Percentiles rank a stretch among this genome's conserved stretches.
These are phyloP conservation scores for Leptopilina myrica DNA, from an alignment of 2,888 invertebrate genomes.

Conservation along the genomic window DNA sequence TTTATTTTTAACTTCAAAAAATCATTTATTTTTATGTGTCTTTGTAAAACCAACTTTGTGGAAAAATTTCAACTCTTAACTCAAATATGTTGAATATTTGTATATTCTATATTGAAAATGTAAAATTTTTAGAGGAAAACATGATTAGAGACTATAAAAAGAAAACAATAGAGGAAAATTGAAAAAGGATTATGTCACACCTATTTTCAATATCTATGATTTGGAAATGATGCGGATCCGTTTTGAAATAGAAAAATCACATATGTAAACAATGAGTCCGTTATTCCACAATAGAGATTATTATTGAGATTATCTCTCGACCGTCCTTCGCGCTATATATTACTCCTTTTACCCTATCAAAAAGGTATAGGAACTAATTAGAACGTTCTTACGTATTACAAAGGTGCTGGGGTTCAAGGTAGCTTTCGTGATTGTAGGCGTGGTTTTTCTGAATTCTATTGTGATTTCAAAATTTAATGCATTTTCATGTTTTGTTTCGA, in stretches of 20 bases:
- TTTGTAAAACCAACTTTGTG: too few species aligned
- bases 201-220: background rate
- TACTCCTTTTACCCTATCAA: slow-evolving; percentile 27
- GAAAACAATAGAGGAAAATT: too few species aligned
- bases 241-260: slow-evolving; percentile 6
- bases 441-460: slow-evolving; percentile 18
- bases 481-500: background rate
- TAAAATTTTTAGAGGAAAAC: background rate
- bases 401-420: slow-evolving; percentile 43
- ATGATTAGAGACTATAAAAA: too few species aligned
- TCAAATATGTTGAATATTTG: background rate
- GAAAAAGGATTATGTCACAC: too few species aligned
- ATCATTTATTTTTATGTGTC: background rate
- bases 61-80: background rate
- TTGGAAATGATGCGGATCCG: background rate
- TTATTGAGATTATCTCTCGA: slow-evolving; percentile 30
- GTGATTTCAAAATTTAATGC: slow-evolving; percentile 30
- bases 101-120: background rate
- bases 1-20: slow-evolving; percentile 11
- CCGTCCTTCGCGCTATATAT: slow-evolving; percentile 37
- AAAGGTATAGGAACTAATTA: slow-evolving; percentile 35
- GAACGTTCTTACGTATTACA: slow-evolving; percentile 40
- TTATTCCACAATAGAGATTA: slow-evolving; percentile 27
- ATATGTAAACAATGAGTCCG: slow-evolving; percentile 21
- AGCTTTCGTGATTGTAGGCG: slow-evolving; percentile 7